A percentile compares a stretch with the other conserved stretches of the same genome.
These are phyloP conservation scores for Calameuta idolon DNA, from an alignment of 2,888 invertebrate genomes.

Conservation along the genomic window DNA sequence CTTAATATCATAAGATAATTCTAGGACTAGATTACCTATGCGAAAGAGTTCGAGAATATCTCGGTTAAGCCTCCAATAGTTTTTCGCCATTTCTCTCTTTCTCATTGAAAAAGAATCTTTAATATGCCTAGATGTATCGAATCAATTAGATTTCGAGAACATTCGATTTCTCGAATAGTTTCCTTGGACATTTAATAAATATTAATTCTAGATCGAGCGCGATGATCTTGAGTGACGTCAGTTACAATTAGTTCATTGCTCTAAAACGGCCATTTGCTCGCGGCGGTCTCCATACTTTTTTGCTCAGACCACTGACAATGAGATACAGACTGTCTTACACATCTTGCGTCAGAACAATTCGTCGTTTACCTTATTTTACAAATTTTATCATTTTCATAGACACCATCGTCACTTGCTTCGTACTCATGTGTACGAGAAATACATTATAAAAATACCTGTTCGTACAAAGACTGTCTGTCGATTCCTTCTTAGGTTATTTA, in stretches of 20 bases:
- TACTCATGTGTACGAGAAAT: not conserved
- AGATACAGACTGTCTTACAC: not conserved
- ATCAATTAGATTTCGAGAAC: not conserved
- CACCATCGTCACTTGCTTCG: not conserved
- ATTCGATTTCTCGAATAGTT: not conserved
- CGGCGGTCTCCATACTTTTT: not conserved
- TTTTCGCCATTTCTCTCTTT: slow-evolving; percentile 36
- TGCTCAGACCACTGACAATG: not conserved
- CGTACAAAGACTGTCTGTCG: not conserved
- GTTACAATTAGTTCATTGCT: not conserved
- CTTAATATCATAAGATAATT: not conserved
- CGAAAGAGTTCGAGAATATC: not conserved
- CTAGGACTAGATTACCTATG: not conserved
- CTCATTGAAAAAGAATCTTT: slow-evolving; percentile 20
- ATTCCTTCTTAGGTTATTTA: not conserved
- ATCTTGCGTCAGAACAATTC: not conserved
- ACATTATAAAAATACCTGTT: not conserved
- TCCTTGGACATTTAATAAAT: not conserved
- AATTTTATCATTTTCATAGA: not conserved
- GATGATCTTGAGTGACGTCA: not conserved
- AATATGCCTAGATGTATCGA: not conserved
- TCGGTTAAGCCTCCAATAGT: slow-evolving; percentile 29
- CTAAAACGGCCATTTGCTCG: not conserved
- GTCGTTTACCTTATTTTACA: not conserved
- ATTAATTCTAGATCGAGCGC: not conserved